phyloP scores from a whole-genome alignment of 2,797 vertebrate genomes.

The Tarsius wallacei region DNA sequence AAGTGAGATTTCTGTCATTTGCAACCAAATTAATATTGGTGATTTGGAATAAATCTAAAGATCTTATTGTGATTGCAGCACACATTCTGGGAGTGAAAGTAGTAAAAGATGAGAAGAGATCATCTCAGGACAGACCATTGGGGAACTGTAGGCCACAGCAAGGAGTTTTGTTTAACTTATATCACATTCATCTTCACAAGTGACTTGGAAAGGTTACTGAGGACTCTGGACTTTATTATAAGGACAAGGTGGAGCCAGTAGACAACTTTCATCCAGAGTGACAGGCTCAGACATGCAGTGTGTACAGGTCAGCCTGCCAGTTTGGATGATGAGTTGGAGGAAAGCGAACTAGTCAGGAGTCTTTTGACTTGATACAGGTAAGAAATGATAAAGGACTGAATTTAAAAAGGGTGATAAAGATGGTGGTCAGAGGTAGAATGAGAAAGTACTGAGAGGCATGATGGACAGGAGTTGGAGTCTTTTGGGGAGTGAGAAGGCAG shows the following conservation, averaged over 20 bases:
- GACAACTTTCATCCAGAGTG: constrained; percentile 14
- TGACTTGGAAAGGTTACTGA: neutral
- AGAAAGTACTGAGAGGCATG: neutral
- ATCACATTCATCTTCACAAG: neutral
- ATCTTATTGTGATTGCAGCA: neutral
- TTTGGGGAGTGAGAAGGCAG: neutral
- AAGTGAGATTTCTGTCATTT: neutral
- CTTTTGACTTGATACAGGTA: neutral
- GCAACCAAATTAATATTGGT: constrained; percentile 31
- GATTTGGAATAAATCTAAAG: neutral
- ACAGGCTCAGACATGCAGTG: neutral
- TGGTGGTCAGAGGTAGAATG: neutral
- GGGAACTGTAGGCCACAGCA: neutral
- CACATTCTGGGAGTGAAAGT: too few relatives aligned
- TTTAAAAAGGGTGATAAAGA: neutral
- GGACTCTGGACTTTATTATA: neutral
- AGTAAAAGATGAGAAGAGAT: neutral
- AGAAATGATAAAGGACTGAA: neutral
- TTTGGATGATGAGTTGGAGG: neutral
- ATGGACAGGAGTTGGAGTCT: neutral
- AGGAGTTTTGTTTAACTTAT: neutral
- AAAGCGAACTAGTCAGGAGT: neutral
- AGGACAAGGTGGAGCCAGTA: neutral
- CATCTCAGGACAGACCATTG: neutral
- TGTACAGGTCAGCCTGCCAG: constrained; percentile 24